A percentile compares a stretch with the other conserved stretches of the same genome.
phyloP scores from a whole-genome alignment of 2,888 invertebrate genomes.

The Nowickia ferox region DNA sequence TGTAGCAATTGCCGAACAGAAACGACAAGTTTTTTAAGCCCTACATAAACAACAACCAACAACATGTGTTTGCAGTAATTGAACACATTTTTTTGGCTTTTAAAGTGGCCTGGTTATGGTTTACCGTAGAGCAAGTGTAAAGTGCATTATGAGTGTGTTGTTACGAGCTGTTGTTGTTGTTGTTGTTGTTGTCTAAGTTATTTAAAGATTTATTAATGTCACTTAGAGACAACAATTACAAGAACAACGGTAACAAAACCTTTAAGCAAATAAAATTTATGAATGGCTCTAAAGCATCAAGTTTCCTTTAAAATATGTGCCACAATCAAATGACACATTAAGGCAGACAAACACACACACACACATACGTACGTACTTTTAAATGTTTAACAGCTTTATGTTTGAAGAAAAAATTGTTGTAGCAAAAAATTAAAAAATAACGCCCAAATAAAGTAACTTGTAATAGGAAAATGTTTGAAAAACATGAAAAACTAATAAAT shows the following conservation, averaged over 20 bases:
- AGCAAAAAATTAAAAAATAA: conserved; percentile 31
- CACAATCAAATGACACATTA: conserved; percentile 71
- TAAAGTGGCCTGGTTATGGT: conserved; percentile 12
- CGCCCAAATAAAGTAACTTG: conserved; percentile 66
- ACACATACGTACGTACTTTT: not conserved
- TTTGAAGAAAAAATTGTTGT: conserved; percentile 8
- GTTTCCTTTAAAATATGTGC: conserved; percentile 71
- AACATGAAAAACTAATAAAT: conserved; percentile 48
- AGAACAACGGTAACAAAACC: not conserved
- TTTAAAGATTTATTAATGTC: conserved; percentile 75
- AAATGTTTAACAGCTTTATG: conserved; percentile 34
- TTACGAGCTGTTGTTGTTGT: conserved; percentile 7
- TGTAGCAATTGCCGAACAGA: not conserved
- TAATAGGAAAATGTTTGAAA: conserved; percentile 31
- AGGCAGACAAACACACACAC: conserved; percentile 39
- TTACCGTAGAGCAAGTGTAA: conserved; percentile 49
- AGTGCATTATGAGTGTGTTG: conserved; percentile 32
- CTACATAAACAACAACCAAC: conserved; percentile 12
- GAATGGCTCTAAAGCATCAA: conserved; percentile 71
- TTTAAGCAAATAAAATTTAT: conserved; percentile 62
- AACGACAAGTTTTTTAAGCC: conserved; percentile 48
- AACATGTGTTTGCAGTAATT: conserved; percentile 47
- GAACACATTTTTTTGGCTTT: conserved; percentile 3
- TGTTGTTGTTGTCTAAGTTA: conserved; percentile 34
- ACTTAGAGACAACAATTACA: conserved; percentile 74